phyloP scores from a whole-genome alignment of 2,113 vertebrate species.

The Calypte anna region DNA sequence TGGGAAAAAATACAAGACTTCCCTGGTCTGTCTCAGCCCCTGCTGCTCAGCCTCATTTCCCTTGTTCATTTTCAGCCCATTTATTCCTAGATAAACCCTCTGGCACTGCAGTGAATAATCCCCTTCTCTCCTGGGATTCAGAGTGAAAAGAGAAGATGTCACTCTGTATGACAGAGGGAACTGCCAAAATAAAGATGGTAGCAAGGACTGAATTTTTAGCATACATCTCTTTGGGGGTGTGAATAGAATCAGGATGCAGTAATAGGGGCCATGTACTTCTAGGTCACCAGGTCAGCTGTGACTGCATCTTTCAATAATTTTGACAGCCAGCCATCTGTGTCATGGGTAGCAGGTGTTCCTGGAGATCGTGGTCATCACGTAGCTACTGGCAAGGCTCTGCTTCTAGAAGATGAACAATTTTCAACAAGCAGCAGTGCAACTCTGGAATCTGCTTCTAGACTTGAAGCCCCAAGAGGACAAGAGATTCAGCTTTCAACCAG shows the following conservation, averaged over 20 bases:
- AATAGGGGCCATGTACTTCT: constrained; percentile 1
- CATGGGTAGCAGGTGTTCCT: constrained; percentile 11
- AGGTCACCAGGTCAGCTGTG: constrained; percentile 50
- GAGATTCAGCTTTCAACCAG: background rate
- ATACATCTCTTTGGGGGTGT: background rate
- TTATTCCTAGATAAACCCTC: constrained; percentile 57
- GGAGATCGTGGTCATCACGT: background rate
- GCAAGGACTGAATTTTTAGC: constrained; percentile 22
- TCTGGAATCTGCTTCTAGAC: background rate
- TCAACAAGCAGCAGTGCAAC: background rate
- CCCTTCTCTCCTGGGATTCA: constrained; percentile 26
- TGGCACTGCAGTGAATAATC: constrained; percentile 50
- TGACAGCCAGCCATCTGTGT: constrained; percentile 64
- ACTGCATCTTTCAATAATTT: constrained; percentile 40
- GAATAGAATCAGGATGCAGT: constrained; percentile 41
- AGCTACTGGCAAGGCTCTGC: background rate
- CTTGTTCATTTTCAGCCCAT: constrained; percentile 61
- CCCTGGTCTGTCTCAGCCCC: background rate
- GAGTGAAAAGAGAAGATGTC: constrained; percentile 47
- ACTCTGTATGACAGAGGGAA: constrained; percentile 21
- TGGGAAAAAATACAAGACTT: background rate
- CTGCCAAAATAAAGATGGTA: constrained; percentile 52
- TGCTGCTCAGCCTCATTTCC: background rate
- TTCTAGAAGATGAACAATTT: background rate
- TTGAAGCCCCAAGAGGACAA: background rate